Evolutionary conservation across 2,113 vertebrate species (phyloP).

Genomic region (Passerina amoena): DNA sequence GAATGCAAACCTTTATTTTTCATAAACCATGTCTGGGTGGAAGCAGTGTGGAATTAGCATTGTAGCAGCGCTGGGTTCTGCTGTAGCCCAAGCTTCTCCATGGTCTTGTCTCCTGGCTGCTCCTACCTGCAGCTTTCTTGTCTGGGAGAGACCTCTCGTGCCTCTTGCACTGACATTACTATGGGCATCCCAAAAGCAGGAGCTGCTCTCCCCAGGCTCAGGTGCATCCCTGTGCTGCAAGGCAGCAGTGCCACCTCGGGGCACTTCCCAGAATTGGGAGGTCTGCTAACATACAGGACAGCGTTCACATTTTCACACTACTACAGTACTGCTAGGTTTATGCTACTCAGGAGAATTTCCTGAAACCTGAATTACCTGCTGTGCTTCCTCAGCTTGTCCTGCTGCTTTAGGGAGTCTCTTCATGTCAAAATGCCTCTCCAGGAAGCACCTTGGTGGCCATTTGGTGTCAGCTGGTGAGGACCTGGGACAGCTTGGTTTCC

Average conservation of each 20-base stretch:
- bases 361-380: background rate
- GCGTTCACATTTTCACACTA: background rate
- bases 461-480: background rate
- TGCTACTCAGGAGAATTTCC: background rate
- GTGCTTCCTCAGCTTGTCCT: background rate
- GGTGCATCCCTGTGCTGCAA: background rate
- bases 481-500: background rate
- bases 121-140: background rate
- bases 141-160: background rate
- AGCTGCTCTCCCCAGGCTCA: background rate
- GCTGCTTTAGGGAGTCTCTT: background rate
- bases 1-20: background rate
- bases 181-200: background rate
- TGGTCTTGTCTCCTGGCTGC: background rate
- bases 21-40: background rate
- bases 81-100: background rate
- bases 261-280: background rate
- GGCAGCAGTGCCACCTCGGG: slow-evolving; percentile 18
- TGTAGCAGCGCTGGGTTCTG: background rate
- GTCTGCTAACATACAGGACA: background rate
- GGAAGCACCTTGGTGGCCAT: background rate
- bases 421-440: background rate
- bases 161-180: background rate
- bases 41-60: background rate
- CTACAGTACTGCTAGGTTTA: rapidly evolving